These are phyloP conservation scores for Sebastes paucispinis DNA, from an alignment of 2,797 vertebrate species.

Conservation along the genomic window DNA sequence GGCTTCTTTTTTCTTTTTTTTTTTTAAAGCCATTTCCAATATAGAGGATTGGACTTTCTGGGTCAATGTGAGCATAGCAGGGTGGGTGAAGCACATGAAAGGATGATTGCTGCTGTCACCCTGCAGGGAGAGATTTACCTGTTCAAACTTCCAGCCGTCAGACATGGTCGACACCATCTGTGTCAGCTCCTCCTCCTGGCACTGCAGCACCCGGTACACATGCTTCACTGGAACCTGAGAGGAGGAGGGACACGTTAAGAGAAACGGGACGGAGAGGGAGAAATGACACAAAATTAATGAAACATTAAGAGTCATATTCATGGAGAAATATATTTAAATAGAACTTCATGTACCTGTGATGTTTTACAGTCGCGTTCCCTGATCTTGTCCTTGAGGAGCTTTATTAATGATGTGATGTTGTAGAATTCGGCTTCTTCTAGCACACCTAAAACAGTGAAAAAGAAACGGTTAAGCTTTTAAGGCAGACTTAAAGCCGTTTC, in stretches of 20 bases:
- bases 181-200: conserved; percentile 97
- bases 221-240: conserved; percentile 93
- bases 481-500: too few species aligned
- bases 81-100: conserved; percentile 71
- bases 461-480: neutral
- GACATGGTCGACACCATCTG: conserved; percentile 99
- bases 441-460: conserved; percentile 79
- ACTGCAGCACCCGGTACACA: conserved; percentile 97
- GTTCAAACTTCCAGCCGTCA: conserved; percentile 98
- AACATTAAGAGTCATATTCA: neutral
- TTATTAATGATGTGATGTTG: conserved; percentile 99
- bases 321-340: neutral
- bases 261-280: neutral
- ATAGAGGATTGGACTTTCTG: conserved; percentile 58
- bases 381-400: conserved; percentile 98
- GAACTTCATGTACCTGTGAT: conserved; percentile 84
- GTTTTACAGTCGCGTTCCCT: conserved; percentile 97
- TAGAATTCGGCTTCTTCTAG: conserved; percentile 99
- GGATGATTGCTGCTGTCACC: conserved; percentile 24
- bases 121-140: conserved; percentile 88
- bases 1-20: conserved; percentile 25
- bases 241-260: neutral
- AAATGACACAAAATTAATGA: neutral
- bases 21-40: conserved; percentile 37
- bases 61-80: conserved; percentile 66